phyloP scores from a whole-genome alignment of 2,113 vertebrate genomes.

The Nerophis lumbriciformis region DNA sequence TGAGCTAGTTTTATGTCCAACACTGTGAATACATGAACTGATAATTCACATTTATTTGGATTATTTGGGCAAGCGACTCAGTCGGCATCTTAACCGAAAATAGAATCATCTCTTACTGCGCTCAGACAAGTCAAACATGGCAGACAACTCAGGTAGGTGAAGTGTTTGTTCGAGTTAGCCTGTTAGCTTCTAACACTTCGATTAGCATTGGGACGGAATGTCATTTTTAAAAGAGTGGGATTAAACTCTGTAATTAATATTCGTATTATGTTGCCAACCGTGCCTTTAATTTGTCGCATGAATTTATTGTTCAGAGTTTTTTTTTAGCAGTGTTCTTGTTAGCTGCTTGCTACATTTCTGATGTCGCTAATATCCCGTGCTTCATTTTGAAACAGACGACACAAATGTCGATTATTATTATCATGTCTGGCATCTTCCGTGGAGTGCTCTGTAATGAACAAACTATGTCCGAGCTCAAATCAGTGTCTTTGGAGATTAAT shows the following conservation, averaged over 20 bases:
- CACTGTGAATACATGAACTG: background rate
- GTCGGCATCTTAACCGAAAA: background rate
- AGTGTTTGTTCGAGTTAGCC: conserved; percentile 31
- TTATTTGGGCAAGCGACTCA: background rate
- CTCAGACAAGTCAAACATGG: conserved; percentile 31
- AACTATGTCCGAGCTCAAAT: background rate
- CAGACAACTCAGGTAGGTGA: conserved; percentile 55
- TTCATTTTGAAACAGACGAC: no score
- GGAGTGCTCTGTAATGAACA: background rate
- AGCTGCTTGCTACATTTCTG: background rate
- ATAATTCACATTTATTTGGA: no score
- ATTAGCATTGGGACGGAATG: no score
- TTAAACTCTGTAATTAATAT: background rate
- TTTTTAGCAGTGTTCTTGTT: background rate
- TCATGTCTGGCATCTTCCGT: background rate
- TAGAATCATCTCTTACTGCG: background rate
- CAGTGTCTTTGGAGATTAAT: background rate
- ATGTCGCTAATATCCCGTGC: no score
- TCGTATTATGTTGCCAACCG: background rate
- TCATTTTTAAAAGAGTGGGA: no score
- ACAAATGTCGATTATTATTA: no score
- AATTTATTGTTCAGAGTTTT: background rate
- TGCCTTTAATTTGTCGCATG: no score
- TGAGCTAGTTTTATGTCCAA: background rate
- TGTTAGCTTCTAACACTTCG: conserved; percentile 4